phyloP scores from a whole-genome alignment of 2,888 invertebrate genomes.

The Blera fallax region DNA sequence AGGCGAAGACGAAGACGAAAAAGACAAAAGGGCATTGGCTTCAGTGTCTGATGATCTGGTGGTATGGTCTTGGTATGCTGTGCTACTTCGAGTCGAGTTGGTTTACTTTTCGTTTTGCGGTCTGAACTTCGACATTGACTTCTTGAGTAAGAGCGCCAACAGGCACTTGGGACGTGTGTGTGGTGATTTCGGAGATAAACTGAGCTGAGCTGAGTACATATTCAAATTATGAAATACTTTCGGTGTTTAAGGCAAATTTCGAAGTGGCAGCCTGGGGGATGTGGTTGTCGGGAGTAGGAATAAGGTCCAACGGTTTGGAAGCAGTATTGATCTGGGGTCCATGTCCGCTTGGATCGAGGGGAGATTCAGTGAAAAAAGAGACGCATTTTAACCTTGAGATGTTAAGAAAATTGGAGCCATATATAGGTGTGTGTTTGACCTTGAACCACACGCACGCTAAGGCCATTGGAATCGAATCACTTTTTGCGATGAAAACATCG shows the following conservation, averaged over 20 bases:
- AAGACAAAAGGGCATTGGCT: constrained; percentile 66
- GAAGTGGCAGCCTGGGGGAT: background rate
- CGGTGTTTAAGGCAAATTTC: background rate
- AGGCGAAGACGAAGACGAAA: constrained; percentile 36
- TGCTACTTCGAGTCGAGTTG: constrained; percentile 1
- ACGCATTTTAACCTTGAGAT: too few species aligned
- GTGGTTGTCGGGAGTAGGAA: background rate
- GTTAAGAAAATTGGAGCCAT: too few species aligned
- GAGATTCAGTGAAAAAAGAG: too few species aligned
- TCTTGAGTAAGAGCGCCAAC: constrained; percentile 59
- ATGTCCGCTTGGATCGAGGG: too few species aligned
- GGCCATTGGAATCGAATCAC: too few species aligned
- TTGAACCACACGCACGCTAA: too few species aligned
- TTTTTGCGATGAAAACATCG: too few species aligned
- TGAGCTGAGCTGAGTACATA: background rate
- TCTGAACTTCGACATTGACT: constrained; percentile 71
- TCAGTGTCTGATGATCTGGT: constrained; percentile 18
- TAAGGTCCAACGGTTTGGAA: background rate
- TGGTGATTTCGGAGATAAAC: too few species aligned
- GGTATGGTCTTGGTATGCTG: constrained; percentile 10
- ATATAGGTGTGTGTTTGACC: too few species aligned
- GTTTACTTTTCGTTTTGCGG: constrained; percentile 37
- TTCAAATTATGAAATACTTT: constrained; percentile 32
- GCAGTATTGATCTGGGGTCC: too few species aligned
- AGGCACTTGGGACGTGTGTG: constrained; percentile 40